phyloP scores from a whole-genome alignment of 2,113 vertebrate species.

The Microtus richardsoni region DNA sequence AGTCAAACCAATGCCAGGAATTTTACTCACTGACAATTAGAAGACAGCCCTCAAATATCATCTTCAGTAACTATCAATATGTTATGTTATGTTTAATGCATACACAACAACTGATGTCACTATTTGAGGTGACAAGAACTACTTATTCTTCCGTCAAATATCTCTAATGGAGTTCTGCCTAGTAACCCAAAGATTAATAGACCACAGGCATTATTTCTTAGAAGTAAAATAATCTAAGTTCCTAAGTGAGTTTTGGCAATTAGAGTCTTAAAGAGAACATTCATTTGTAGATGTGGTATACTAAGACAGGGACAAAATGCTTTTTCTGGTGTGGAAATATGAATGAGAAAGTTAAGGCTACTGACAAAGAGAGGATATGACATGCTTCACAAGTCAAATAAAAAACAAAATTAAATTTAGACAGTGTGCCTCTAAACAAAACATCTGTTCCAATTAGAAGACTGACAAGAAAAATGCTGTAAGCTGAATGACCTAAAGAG shows the following conservation, averaged over 20 bases:
- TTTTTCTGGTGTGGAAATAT: background rate
- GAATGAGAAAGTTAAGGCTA: background rate
- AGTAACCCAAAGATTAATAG: background rate
- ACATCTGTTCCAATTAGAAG: background rate
- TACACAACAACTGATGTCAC: background rate
- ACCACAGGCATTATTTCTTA: background rate
- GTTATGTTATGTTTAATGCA: background rate
- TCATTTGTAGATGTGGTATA: background rate
- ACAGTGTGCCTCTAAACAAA: background rate
- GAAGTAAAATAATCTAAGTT: background rate
- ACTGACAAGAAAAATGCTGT: background rate
- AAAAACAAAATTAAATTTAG: background rate
- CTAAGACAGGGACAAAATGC: rapidly evolving
- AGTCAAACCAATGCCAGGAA: background rate
- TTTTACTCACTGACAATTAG: background rate
- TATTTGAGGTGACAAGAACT: background rate
- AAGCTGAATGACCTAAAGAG: background rate
- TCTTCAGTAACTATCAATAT: background rate
- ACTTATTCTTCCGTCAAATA: background rate
- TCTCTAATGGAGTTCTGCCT: background rate
- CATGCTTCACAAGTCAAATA: background rate
- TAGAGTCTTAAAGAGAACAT: background rate
- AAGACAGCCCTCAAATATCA: background rate
- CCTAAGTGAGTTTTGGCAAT: background rate
- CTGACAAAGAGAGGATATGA: background rate